A percentile compares a stretch with the other conserved stretches of the same genome.
Conservation (phyloP, 2,888 invertebrate species). For the Lissonota sp. region DNA sequence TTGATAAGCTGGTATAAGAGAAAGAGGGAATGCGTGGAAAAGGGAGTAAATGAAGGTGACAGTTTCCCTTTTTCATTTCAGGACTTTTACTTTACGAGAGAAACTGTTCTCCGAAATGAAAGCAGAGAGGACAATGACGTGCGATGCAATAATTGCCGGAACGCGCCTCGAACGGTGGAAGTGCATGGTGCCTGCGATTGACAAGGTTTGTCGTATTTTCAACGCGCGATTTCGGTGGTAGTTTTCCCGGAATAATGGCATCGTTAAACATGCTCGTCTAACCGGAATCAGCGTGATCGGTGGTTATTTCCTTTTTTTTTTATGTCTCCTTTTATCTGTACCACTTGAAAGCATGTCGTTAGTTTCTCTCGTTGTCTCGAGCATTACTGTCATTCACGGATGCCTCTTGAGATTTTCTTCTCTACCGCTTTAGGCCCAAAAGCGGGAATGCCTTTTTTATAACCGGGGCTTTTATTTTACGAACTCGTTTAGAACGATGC, state of each 20-base stretch:
- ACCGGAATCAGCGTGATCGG: neutral
- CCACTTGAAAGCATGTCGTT: constrained; percentile 21
- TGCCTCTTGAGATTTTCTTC: constrained; percentile 25
- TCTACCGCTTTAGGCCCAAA: neutral
- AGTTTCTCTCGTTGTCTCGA: constrained; percentile 3
- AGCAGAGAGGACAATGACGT: constrained; percentile 32
- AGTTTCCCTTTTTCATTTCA: constrained; percentile 6
- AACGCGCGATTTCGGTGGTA: neutral
- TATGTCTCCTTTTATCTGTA: constrained; percentile 12
- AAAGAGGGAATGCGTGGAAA: constrained; percentile 39
- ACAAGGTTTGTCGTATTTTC: constrained; percentile 5
- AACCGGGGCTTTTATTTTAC: constrained; percentile 1
- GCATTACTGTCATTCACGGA: constrained; percentile 8
- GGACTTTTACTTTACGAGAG: constrained; percentile 73
- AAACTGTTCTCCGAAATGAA: constrained; percentile 73
- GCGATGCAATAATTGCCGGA: constrained; percentile 30
- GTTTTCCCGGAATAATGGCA: constrained; percentile 39
- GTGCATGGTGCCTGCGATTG: neutral
- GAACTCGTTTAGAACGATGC: constrained; percentile 10
- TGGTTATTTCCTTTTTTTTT: neutral
- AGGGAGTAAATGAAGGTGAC: constrained; percentile 23
- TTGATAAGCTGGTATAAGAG: neutral
- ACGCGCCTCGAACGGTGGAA: too few relatives aligned
- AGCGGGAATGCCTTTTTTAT: neutral
- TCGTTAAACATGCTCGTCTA: constrained; percentile 40